phyloP scores from a whole-genome alignment of 2,113 vertebrate species.

The Osmerus eperlanus region DNA sequence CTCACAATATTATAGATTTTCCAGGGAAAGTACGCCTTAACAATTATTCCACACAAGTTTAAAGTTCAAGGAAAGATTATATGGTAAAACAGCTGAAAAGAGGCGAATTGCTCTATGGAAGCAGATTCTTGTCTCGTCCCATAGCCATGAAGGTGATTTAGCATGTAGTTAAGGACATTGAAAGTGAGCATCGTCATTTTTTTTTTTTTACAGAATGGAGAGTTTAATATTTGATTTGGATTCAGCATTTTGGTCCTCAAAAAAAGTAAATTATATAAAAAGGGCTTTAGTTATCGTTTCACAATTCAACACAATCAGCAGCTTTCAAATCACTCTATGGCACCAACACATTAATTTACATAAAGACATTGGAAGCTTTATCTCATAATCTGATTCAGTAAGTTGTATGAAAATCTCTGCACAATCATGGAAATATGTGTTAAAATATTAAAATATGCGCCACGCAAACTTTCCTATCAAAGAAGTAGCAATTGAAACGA shows the following conservation, averaged over 20 bases:
- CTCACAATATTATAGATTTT: constrained; percentile 21
- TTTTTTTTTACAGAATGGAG: too few relatives aligned
- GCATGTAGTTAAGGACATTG: neutral
- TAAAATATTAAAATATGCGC: constrained; percentile 60
- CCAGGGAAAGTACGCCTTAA: constrained; percentile 20
- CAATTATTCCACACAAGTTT: constrained; percentile 17
- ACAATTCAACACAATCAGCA: constrained; percentile 58
- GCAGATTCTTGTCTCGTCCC: neutral
- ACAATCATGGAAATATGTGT: constrained; percentile 49
- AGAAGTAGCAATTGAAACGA: constrained; percentile 39
- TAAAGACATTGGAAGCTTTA: constrained; percentile 33
- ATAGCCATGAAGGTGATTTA: constrained; percentile 1
- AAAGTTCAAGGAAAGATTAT: constrained; percentile 20
- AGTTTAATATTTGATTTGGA: neutral
- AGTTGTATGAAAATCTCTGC: constrained; percentile 42
- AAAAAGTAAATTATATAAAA: constrained; percentile 33
- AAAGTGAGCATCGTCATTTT: neutral
- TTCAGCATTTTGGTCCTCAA: constrained; percentile 31
- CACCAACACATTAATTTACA: constrained; percentile 7
- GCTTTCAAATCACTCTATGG: constrained; percentile 47
- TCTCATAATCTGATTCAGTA: constrained; percentile 47
- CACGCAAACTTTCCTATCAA: constrained; percentile 47
- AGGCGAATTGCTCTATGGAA: constrained; percentile 14
- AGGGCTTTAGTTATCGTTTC: constrained; percentile 37
- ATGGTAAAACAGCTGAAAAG: constrained; percentile 5